Evolutionary conservation across 1,140 invertebrate species (phyloP), one percentile per base, ranked within the genome.

Genomic region (Cotesia glomerata): DNA sequence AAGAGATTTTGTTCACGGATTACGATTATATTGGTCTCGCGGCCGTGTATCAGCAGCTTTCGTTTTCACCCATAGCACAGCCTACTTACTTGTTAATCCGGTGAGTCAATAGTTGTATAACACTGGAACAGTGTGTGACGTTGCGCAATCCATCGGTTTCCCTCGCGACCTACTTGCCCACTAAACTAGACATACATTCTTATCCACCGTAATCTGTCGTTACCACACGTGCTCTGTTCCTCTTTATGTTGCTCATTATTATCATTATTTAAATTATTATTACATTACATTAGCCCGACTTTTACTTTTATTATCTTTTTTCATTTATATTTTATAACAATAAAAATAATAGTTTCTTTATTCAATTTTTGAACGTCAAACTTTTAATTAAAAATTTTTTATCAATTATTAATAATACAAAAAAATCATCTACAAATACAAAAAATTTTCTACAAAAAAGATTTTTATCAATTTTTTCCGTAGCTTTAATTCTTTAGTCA

Each of bases 111-210:
- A 86, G 84, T 86, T 87, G 86, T 87, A 87, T 86, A 87, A 87
- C 83, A 82, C 82, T 86, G 85, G 83, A 86, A 84, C 80, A 81
- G 77, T 70, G 79, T 81, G 77, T 71, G 79, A 72, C 72, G 79
- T 86, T 86, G 84, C 84, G 82, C 85, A 86, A 87, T 70, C 77
- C 65, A 77, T 82, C 78, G 84, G 80, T 86, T 86, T 86, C 84
- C 82, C 82, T 82, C 79, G 83, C 87, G 88, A 88, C 88, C 88
- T 86, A 88, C 84, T 88, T 88, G 85, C 88, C 87, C 83, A 89
- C 81, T 88, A 86, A 87, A 89, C 88, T 89, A 88, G 88, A 89
- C 88, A 88, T 78, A 88, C 86, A 88, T 89, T 88, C 85, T 85
- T 86, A 86, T 86, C 84, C 86, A 76, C 69, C 49, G 49, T 11